Evolutionary conservation across 2,113 vertebrate genomes (phyloP).

Genomic region (Astatotilapia flaviijosephi): DNA sequence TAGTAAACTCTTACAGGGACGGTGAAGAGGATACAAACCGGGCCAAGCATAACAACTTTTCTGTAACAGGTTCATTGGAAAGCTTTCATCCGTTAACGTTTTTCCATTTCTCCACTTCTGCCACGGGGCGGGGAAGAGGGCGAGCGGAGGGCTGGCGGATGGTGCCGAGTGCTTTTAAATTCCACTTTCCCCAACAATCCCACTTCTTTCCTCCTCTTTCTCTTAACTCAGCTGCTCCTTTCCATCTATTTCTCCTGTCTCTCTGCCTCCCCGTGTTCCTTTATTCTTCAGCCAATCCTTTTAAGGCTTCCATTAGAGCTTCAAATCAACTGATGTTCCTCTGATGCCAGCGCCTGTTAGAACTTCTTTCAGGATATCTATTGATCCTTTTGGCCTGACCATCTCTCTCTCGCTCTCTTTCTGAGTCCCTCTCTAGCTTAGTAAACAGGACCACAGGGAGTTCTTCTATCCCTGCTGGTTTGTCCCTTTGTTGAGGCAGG

Average conservation of each 20-base stretch:
- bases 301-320: neutral
- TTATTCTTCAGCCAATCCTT: constrained; percentile 28
- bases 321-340: neutral
- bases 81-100: constrained; percentile 30
- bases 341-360: constrained; percentile 14
- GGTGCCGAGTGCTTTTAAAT: neutral
- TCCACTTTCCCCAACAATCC: neutral
- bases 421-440: neutral
- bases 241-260: neutral
- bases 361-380: constrained; percentile 12
- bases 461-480: neutral
- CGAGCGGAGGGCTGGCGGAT: neutral
- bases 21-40: constrained; percentile 24
- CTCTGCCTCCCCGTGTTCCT: neutral
- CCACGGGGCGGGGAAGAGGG: neutral
- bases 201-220: neutral
- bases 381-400: constrained; percentile 5
- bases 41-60: constrained; percentile 39
- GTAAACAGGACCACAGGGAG: neutral
- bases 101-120: constrained; percentile 6
- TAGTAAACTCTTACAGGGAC: constrained; percentile 46
- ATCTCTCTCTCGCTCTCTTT: neutral
- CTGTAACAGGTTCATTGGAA: constrained; percentile 41
- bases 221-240: neutral
- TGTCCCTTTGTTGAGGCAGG: neutral